Evolutionary conservation across 2,888 invertebrate genomes (phyloP).

Genomic region (Timema podura): DNA sequence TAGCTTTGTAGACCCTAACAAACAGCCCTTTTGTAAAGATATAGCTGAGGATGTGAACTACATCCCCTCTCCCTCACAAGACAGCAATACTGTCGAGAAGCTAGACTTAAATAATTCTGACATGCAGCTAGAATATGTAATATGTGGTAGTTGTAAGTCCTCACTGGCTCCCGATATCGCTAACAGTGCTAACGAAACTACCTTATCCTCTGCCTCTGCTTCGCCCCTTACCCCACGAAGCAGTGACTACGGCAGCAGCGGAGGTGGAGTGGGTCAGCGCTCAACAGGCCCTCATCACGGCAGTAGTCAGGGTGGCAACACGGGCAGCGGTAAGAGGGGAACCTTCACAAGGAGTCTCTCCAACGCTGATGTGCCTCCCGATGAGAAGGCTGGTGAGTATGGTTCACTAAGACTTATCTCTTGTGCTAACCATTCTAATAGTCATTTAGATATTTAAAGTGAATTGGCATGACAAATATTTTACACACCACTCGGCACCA

Average conservation of each 20-base stretch:
- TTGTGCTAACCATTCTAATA: not conserved
- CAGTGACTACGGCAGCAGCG: conserved; percentile 45
- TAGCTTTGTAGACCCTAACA: too few relatives aligned
- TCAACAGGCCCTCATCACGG: conserved; percentile 36
- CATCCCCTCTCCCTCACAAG: too few relatives aligned
- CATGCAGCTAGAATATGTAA: conserved; percentile 2
- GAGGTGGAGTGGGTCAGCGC: conserved; percentile 25
- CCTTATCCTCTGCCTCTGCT: conserved; percentile 19
- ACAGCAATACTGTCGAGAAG: too few relatives aligned
- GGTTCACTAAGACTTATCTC: not conserved
- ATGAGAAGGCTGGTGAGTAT: conserved; percentile 73
- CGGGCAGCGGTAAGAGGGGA: conserved; percentile 44
- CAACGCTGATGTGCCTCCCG: conserved; percentile 74
- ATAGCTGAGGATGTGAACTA: too few relatives aligned
- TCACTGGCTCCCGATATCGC: conserved; percentile 6
- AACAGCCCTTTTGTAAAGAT: too few relatives aligned
- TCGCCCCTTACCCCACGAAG: conserved; percentile 26
- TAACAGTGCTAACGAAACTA: conserved; percentile 13
- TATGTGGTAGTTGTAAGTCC: conserved; percentile 14
- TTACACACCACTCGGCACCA: too few relatives aligned
- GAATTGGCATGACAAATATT: too few relatives aligned
- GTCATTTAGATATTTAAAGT: not conserved
- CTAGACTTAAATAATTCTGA: not conserved
- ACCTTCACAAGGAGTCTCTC: conserved; percentile 73
- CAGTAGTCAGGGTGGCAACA: conserved; percentile 37